These are phyloP conservation scores for Microctenopoma steveboyesi DNA, from an alignment of 2,797 vertebrate species.

Conservation along the genomic window DNA sequence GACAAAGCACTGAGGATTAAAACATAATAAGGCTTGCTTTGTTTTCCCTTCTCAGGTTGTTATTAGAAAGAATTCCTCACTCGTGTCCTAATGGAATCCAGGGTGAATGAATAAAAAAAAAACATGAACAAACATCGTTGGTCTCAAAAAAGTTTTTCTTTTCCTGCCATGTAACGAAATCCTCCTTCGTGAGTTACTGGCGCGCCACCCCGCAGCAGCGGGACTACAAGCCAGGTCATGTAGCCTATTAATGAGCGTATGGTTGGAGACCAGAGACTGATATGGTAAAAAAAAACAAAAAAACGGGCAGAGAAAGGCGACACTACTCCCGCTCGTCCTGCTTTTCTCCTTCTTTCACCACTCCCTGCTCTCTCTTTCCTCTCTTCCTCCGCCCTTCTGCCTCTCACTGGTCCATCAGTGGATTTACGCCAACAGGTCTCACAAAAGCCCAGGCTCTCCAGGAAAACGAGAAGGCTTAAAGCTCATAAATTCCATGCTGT, in stretches of 20 bases:
- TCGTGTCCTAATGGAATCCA: conserved; percentile 54
- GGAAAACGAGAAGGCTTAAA: conserved; percentile 81
- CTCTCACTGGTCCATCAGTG: conserved; percentile 65
- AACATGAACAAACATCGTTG: neutral
- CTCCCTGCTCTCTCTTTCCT: conserved; percentile 14
- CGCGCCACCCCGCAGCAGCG: conserved; percentile 10
- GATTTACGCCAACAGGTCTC: conserved; percentile 78
- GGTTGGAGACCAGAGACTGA: conserved; percentile 19
- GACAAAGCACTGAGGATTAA: conserved; percentile 80
- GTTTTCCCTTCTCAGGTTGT: conserved; percentile 75
- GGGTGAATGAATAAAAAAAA: conserved; percentile 43
- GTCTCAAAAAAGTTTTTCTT: conserved; percentile 1
- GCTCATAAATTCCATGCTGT: conserved; percentile 82
- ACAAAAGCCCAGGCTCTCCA: conserved; percentile 77
- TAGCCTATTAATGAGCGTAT: conserved; percentile 40
- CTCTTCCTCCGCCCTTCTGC: conserved; percentile 12
- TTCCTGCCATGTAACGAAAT: conserved; percentile 3
- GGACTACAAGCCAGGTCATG: conserved; percentile 43
- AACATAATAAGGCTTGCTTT: conserved; percentile 75
- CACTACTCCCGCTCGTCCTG: conserved; percentile 9
- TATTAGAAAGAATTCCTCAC: conserved; percentile 72
- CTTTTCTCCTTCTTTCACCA: conserved; percentile 3
- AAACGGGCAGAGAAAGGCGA: conserved; percentile 19
- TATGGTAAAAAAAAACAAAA: conserved; percentile 1
- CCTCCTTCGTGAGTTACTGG: conserved; percentile 14